Evolutionary conservation across 2,888 invertebrate genomes (phyloP).

Genomic region (Acleris emargana): DNA sequence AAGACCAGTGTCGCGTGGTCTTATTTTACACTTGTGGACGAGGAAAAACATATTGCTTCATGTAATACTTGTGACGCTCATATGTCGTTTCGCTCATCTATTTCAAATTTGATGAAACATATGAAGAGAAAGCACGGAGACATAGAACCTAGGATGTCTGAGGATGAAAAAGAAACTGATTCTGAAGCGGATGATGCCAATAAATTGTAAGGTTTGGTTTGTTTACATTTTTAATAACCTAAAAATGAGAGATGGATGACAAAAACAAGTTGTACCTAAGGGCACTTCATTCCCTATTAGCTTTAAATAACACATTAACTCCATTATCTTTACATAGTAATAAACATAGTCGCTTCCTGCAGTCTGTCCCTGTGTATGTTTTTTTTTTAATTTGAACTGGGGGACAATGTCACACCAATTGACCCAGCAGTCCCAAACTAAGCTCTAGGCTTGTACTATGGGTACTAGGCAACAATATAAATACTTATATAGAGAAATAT

Average conservation of each 20-base stretch:
- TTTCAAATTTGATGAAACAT: conserved; percentile 47
- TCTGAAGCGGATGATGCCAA: conserved; percentile 14
- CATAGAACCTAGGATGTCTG: conserved; percentile 17
- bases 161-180: conserved; percentile 17
- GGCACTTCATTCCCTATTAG: too few species aligned
- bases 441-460: too few species aligned
- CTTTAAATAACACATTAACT: too few species aligned
- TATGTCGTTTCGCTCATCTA: conserved; percentile 40
- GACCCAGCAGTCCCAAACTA: too few species aligned
- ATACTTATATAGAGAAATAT: too few species aligned
- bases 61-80: conserved; percentile 41
- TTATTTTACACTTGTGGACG: conserved; percentile 40
- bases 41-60: conserved; percentile 28
- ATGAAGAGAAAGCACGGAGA: conserved; percentile 39
- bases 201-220: conserved; percentile 23
- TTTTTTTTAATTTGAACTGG: too few species aligned
- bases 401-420: too few species aligned
- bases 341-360: too few species aligned
- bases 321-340: too few species aligned
- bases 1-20: conserved; percentile 39
- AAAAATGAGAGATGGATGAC: neutral
- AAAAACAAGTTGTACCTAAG: too few species aligned
- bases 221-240: conserved; percentile 32
- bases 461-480: too few species aligned
- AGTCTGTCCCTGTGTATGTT: too few species aligned